phyloP scores from a whole-genome alignment of 2,113 vertebrate genomes.

The Dipodomys ordii region DNA sequence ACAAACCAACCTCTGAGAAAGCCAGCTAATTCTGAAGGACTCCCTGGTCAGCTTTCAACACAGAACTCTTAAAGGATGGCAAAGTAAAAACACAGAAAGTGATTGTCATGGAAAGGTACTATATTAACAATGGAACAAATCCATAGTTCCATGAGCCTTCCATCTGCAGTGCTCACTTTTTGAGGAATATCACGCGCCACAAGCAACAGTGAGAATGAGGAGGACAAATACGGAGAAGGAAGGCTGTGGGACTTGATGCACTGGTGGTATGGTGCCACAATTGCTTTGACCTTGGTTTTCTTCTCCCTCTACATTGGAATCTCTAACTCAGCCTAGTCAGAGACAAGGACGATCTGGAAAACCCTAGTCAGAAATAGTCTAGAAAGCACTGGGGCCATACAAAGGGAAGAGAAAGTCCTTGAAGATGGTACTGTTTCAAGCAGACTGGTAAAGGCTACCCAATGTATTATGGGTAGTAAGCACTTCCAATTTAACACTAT shows the following conservation, averaged over 20 bases:
- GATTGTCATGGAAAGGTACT: neutral
- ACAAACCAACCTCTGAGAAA: neutral
- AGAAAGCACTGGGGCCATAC: neutral
- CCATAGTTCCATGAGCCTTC: fast-evolving
- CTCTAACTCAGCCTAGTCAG: neutral
- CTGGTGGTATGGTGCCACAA: fast-evolving
- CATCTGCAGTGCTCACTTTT: neutral
- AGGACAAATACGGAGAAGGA: neutral
- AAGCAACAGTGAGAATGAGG: too few species aligned
- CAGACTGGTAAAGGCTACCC: neutral
- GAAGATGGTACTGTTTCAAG: neutral
- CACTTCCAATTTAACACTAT: neutral
- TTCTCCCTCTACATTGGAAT: neutral
- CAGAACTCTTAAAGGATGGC: neutral
- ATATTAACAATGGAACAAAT: neutral
- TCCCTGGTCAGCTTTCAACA: neutral
- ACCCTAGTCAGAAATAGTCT: neutral
- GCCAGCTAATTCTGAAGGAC: neutral
- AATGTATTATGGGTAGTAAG: too few species aligned
- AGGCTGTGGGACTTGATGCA: fast-evolving
- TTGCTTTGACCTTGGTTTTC: neutral
- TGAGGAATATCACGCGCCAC: neutral
- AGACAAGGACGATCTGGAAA: neutral
- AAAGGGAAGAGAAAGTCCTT: neutral
- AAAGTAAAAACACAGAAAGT: neutral